phyloP scores from a whole-genome alignment of 2,797 vertebrate species.

The Syndactyla subalaris region DNA sequence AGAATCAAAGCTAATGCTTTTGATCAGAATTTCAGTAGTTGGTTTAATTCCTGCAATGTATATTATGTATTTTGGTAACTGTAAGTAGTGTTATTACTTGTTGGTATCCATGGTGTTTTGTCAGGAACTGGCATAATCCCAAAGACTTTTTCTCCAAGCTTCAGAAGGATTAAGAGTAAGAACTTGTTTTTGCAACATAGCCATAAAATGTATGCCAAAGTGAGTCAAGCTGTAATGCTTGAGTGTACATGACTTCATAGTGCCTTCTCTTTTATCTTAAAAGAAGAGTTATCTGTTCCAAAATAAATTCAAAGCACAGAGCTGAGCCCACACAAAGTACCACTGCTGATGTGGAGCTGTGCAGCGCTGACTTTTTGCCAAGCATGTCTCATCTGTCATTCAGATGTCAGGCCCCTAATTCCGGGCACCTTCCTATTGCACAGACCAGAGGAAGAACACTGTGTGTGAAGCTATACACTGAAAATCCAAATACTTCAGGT shows the following conservation, averaged over 20 bases:
- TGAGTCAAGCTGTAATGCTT: neutral
- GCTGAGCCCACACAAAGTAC: neutral
- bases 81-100: neutral
- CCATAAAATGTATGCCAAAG: neutral
- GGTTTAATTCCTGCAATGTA: neutral
- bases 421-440: constrained; percentile 5
- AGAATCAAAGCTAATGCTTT: neutral
- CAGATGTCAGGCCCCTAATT: constrained; percentile 48
- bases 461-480: neutral
- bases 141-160: neutral
- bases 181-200: constrained; percentile 18
- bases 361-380: constrained; percentile 23
- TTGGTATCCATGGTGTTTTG: neutral
- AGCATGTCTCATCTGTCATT: constrained; percentile 35
- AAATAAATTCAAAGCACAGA: neutral
- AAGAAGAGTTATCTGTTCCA: neutral
- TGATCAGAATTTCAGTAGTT: neutral
- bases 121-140: neutral
- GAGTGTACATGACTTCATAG: neutral
- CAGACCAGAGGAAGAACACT: constrained; percentile 5
- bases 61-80: neutral
- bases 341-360: neutral
- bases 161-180: constrained; percentile 1
- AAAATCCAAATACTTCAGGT: neutral
- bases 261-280: neutral